Conservation (phyloP, 2,113 vertebrate genomes). For the Probosciger aterrimus region DNA sequence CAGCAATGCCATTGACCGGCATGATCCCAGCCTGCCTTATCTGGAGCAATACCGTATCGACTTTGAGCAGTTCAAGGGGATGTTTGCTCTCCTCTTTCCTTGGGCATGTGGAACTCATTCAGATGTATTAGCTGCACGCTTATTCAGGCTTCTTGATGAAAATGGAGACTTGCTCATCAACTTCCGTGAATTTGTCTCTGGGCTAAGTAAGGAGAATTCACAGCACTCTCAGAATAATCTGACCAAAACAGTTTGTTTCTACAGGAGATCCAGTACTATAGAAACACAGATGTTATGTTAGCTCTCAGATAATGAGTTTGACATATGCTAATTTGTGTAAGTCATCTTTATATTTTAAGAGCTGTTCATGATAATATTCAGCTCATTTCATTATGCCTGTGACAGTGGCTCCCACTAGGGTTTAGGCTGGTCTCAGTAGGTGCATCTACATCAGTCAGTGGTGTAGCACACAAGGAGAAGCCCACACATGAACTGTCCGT, state of each 20-base stretch:
- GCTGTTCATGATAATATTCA: not conserved
- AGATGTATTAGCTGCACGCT: conserved; percentile 82
- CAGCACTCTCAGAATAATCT: too few species aligned
- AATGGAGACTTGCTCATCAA: conserved; percentile 94
- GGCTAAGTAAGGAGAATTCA: conserved; percentile 80
- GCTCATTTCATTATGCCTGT: not conserved
- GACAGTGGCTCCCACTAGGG: not conserved
- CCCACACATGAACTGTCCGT: fast-evolving
- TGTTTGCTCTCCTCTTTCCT: conserved; percentile 90
- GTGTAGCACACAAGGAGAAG: not conserved
- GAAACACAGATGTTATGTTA: not conserved
- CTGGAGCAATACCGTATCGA: conserved; percentile 98
- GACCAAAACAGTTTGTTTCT: not conserved
- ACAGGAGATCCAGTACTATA: not conserved
- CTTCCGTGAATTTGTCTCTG: conserved; percentile 93
- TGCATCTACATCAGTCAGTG: not conserved
- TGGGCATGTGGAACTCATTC: conserved; percentile 91
- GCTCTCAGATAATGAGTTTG: not conserved
- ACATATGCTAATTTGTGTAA: not conserved
- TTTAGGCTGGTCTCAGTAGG: not conserved
- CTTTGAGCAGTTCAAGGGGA: conserved; percentile 92
- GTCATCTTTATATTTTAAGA: not conserved
- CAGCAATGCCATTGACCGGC: conserved; percentile 89
- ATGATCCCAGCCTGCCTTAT: conserved; percentile 96
- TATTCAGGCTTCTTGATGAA: conserved; percentile 90